Conservation (phyloP, 2,888 invertebrate genomes). For the Exocentrus adspersus region DNA sequence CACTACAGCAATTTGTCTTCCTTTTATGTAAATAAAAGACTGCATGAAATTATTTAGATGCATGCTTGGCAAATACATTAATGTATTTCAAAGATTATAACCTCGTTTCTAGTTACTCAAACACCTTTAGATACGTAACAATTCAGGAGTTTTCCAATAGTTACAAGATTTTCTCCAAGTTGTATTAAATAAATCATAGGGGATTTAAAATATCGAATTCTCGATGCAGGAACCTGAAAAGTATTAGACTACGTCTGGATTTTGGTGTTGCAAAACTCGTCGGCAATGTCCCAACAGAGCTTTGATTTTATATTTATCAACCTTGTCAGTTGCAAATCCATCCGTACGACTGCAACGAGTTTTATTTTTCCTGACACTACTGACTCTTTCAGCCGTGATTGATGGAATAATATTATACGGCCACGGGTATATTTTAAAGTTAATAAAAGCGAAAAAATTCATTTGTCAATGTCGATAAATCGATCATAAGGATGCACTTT, state of each 20-base stretch:
- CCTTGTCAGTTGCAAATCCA: slow-evolving; percentile 28
- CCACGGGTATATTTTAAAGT: slow-evolving; percentile 11
- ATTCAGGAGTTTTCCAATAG: slow-evolving; percentile 29
- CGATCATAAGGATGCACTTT: not conserved
- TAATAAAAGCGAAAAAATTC: slow-evolving; percentile 20
- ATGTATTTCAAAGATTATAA: no score
- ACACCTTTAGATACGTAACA: slow-evolving; percentile 19
- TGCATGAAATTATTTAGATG: no score
- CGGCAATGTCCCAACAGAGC: slow-evolving; percentile 18
- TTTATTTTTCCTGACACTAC: slow-evolving; percentile 16
- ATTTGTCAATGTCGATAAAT: slow-evolving; percentile 18
- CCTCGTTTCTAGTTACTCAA: slow-evolving; percentile 18
- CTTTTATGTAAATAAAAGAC: no score
- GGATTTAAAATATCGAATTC: slow-evolving; percentile 33
- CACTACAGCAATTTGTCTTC: no score
- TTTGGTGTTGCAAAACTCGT: slow-evolving; percentile 14
- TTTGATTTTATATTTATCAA: slow-evolving; percentile 30
- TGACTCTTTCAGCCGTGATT: slow-evolving; percentile 12
- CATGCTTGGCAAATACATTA: no score
- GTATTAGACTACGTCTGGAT: slow-evolving; percentile 24
- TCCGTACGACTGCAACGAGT: slow-evolving; percentile 7
- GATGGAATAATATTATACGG: slow-evolving; percentile 15
- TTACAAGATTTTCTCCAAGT: slow-evolving; percentile 19
- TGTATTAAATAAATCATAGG: slow-evolving; percentile 34
- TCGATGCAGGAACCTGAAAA: slow-evolving; percentile 13